Conservation (phyloP, 2,888 invertebrate species). For the Rhingia rostrata region DNA sequence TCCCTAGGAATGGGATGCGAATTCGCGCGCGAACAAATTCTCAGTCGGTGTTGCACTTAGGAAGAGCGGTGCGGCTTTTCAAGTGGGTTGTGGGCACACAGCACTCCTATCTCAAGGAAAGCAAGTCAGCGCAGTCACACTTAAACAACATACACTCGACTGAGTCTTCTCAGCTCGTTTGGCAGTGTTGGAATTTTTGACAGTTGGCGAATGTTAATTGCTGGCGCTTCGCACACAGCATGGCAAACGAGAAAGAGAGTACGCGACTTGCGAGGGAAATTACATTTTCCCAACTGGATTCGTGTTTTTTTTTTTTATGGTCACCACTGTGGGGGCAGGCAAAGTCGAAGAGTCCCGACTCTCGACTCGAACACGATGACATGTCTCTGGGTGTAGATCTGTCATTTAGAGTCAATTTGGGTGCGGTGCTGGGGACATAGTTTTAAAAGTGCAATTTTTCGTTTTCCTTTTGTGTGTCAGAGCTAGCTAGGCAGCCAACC, state of each 20-base stretch:
- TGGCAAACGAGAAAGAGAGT: constrained; percentile 6
- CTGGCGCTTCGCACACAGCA: constrained; percentile 60
- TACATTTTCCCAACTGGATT: constrained; percentile 11
- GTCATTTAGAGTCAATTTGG: constrained; percentile 66
- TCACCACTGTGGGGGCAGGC: constrained; percentile 41
- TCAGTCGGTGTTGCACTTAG: constrained; percentile 40
- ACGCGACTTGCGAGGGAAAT: constrained; percentile 46
- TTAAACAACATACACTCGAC: constrained; percentile 41
- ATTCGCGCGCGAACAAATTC: constrained; percentile 44
- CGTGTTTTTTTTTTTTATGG: constrained; percentile 40
- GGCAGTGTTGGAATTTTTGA: constrained; percentile 64
- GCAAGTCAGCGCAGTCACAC: constrained; percentile 67
- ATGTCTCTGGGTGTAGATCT: constrained; percentile 61
- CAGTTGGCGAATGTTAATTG: constrained; percentile 74
- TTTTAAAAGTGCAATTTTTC: constrained; percentile 62
- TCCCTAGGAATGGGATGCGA: constrained; percentile 51
- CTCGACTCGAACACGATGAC: constrained; percentile 42
- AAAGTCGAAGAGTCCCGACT: background rate
- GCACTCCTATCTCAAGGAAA: constrained; percentile 43
- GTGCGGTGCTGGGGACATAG: constrained; percentile 36
- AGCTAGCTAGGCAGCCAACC: too few species aligned
- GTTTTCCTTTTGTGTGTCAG: constrained; percentile 17
- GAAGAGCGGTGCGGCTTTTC: constrained; percentile 42
- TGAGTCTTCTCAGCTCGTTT: constrained; percentile 19
- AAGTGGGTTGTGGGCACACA: constrained; percentile 57